A percentile compares a stretch with the other conserved stretches of the same genome.
Evolutionary conservation across 2,113 vertebrate genomes (phyloP).

Genomic region (Tragulus kanchil): DNA sequence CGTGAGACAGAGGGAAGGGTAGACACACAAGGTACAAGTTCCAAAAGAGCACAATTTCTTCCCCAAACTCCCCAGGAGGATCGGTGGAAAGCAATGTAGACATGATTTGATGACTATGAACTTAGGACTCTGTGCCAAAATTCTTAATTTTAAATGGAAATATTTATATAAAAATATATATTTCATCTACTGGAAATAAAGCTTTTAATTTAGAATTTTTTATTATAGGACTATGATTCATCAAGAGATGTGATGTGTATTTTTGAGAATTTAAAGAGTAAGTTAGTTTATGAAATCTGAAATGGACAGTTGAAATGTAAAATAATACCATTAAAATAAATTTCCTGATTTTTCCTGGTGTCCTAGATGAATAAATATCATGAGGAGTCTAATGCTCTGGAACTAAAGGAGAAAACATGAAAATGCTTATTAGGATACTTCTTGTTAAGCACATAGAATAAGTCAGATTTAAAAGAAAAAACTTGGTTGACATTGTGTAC

Average conservation of each 20-base stretch:
- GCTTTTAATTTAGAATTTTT: neutral
- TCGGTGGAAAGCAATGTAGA: neutral
- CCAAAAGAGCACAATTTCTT: neutral
- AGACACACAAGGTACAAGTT: neutral
- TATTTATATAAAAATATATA: constrained; percentile 42
- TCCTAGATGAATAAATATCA: constrained; percentile 11
- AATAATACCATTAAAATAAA: constrained; percentile 36
- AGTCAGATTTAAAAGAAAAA: constrained; percentile 16
- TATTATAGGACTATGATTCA: constrained; percentile 55
- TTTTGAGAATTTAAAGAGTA: constrained; percentile 28
- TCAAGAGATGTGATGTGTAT: constrained; percentile 2
- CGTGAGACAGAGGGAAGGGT: neutral
- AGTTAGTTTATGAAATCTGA: constrained; percentile 5
- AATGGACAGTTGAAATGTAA: constrained; percentile 15
- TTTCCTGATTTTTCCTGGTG: constrained; percentile 37
- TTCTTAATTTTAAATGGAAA: constrained; percentile 47
- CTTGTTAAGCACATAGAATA: constrained; percentile 33
- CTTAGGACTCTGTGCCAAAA: constrained; percentile 62
- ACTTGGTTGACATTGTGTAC: neutral
- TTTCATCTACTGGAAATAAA: constrained; percentile 38
- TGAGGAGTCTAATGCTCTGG: neutral
- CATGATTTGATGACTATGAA: neutral
- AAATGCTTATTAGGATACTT: constrained; percentile 44
- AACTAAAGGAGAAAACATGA: constrained; percentile 20
- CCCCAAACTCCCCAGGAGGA: neutral